Conservation (phyloP, 2,888 invertebrate species). For the Mayetiola destructor region DNA sequence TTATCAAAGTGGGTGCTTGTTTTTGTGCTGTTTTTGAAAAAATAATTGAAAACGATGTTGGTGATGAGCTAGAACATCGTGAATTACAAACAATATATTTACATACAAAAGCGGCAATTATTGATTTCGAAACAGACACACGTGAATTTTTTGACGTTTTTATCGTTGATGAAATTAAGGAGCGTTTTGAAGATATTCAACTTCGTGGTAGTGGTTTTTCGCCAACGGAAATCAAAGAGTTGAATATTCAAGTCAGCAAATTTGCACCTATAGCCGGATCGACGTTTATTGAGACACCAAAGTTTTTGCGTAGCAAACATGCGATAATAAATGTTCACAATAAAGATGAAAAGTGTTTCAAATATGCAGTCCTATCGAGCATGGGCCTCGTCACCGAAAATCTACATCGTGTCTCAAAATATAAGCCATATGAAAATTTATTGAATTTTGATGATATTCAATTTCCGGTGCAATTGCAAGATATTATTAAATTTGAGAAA, state of each 20-base stretch:
- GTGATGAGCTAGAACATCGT: not conserved
- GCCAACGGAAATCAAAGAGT: not conserved
- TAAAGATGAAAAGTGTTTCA: not conserved
- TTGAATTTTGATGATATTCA: not conserved
- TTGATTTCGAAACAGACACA: not conserved
- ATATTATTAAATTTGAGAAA: not conserved
- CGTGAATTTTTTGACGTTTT: not conserved
- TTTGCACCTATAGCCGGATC: slow-evolving; percentile 20
- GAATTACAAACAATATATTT: not conserved
- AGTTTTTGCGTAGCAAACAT: not conserved
- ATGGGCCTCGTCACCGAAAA: not conserved
- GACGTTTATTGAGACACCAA: not conserved
- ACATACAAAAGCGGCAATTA: not conserved
- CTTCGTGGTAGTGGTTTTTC: not conserved
- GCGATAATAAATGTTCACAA: not conserved
- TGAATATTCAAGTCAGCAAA: not conserved
- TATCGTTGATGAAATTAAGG: not conserved
- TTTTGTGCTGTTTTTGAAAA: not conserved
- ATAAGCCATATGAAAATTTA: not conserved
- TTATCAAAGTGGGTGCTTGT: not conserved
- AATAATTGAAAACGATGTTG: too few species aligned
- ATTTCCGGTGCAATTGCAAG: not conserved
- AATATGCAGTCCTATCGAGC: not conserved
- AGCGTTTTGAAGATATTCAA: not conserved
- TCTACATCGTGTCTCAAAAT: not conserved